Evolutionary conservation across 2,888 invertebrate genomes (phyloP).

Genomic region (Masnerella sp.): DNA sequence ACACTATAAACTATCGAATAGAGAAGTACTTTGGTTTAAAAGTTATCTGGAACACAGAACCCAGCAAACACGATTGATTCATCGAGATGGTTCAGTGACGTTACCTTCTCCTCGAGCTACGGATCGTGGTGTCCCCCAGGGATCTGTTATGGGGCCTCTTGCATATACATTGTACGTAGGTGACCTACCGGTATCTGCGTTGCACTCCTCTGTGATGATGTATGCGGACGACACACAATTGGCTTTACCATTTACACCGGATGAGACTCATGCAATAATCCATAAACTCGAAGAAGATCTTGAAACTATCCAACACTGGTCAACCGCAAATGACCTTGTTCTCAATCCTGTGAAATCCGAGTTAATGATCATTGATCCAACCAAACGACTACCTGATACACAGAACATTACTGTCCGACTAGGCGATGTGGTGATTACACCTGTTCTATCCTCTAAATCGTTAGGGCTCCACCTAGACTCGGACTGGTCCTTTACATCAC

Average conservation of each 20-base stretch:
- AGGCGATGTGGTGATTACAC: not conserved
- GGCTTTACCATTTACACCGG: not conserved
- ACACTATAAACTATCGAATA: no score
- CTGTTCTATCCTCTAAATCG: not conserved
- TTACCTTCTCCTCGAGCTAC: no score
- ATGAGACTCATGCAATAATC: not conserved
- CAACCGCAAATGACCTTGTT: not conserved
- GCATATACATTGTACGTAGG: not conserved
- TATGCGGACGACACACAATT: conserved; percentile 11
- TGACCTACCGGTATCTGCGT: not conserved
- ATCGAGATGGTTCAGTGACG: no score
- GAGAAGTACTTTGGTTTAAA: not conserved
- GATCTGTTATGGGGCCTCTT: not conserved
- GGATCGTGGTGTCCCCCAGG: not conserved
- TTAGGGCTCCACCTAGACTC: no score
- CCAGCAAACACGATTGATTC: no score
- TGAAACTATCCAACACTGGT: not conserved
- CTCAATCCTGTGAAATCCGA: not conserved
- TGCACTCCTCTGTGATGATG: not conserved
- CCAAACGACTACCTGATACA: not conserved
- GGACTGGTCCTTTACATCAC: not conserved
- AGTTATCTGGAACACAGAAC: not conserved
- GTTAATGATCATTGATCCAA: not conserved
- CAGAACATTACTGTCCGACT: not conserved
- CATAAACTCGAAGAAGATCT: not conserved